Base-by-base conservation (phyloP, 2,797 vertebrate species). In the Oreortyx pictus region DNA sequence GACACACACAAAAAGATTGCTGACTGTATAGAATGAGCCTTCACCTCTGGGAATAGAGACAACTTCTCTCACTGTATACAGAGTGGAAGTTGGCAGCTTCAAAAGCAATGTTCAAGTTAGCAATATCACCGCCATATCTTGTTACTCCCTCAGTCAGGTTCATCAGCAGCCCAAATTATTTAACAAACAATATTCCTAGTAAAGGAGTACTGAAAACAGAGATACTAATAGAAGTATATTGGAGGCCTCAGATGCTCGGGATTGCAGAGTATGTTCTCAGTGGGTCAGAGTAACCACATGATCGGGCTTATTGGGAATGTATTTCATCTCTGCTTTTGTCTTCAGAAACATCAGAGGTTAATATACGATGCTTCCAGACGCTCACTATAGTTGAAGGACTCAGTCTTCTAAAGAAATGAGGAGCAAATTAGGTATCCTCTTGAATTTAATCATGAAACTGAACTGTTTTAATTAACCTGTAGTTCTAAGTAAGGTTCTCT, bases 1-100 rank as follows among this genome's bases (percentile, higher is more conserved):
- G 29, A 74, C 11, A 62, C 5, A 25, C 0, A 0, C 7, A 25
- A 24, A 35, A 73, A 67, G 25, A 67, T 0, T 74, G 41, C 49
- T 80, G 70, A 88, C 46, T 62, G 61, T 11, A 44, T 14, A 37
- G 19, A 74, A 86, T 27, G 14, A 35, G 57, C 8, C 15, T 74
- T 39, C 29, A 20, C 47, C 65, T 64, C 57, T 74, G 47, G 39
- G 57, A 77, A 60, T 0, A 2, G 27, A 2, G 5, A 31, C 49
- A 52, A 24, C 20, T 10, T 64, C 49, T 67, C n/a, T 23, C 4
- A 0, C 46, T n/a, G 35, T 12, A 59, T 9, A 8, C n/a, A 64
- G 54, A 75, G 39, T 2, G 6, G 56, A 27, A 70, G 6, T 29
- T 85, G 52, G 61, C 76, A 85, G 19, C 27, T 91, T 61, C 62